Evolutionary conservation across 2,888 invertebrate species (phyloP), one percentile per base, ranked within the genome.

Genomic region (Dorcus hopei): DNA sequence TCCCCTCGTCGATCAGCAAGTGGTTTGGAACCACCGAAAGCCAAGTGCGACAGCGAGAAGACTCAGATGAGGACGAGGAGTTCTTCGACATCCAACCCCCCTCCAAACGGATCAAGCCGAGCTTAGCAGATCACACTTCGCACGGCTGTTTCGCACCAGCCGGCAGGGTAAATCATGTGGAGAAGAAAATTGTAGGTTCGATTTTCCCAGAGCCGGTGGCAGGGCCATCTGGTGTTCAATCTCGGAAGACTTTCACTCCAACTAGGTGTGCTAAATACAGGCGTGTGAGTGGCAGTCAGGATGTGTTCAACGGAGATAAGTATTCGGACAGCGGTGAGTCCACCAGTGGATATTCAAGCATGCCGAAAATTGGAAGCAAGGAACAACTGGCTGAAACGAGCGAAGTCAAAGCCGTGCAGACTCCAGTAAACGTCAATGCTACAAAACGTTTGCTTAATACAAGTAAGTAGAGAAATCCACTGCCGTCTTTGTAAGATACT

Each of bases 1-100:
- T 89, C 68, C 87, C 87, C 16, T 81, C 85, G 54, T 81, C 83
- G 38, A 75, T 85, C 57, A 80, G 80, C 4, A 83, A 81, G 67
- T 84, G 84, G 83, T 84, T 85, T 60, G 67, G 74, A 16, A 72
- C 64, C 49, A 67, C 63, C 23, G 70, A 69, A 47, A 67, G 70
- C 38, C 64, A 63, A 33, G 54, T 66, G 38, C 74, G 76, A 56
- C 72, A 77, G 9, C 79, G 82, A 71, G 81, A 80, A 3, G 79
- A 80, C 2, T 65, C 73, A 3, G 72, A 77, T 49, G 71, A 77
- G 8, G 67, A 78, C 70, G 33, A 81, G 41, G 74, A 78, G 7
- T 72, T 77, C 42, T 69, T 74, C 3, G 67, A 75, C 63, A 61
- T 70, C 19, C 82, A 81, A 67, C 83, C 83, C 1, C 82, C 83